A percentile compares a stretch with the other conserved stretches of the same genome.
These are phyloP conservation scores for Heliconius hermathena DNA, from an alignment of 1,140 invertebrate genomes.

Conservation along the genomic window DNA sequence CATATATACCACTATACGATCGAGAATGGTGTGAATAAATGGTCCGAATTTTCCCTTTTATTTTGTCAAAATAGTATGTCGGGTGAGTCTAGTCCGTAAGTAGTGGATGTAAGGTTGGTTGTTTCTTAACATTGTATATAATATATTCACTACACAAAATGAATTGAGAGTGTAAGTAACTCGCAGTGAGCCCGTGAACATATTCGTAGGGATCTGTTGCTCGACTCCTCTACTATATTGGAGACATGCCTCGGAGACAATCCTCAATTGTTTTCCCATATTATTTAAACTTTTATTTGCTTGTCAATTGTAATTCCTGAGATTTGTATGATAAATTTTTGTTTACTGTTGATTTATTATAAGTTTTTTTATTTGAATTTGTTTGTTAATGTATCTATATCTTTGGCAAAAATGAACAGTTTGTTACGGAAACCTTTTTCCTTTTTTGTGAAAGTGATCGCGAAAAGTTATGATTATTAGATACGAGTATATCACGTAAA, in stretches of 20 bases:
- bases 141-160: constrained; percentile 81
- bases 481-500: too few relatives aligned
- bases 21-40: constrained; percentile 52
- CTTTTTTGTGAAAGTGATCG: too few relatives aligned
- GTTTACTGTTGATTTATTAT: not conserved
- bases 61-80: constrained; percentile 52
- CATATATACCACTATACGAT: constrained; percentile 49
- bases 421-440: too few relatives aligned
- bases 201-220: constrained; percentile 72
- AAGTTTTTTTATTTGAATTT: not conserved
- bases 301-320: not conserved
- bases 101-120: constrained; percentile 53
- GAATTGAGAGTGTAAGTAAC: constrained; percentile 81
- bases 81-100: constrained; percentile 56
- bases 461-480: too few relatives aligned
- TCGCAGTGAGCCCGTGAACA: constrained; percentile 78
- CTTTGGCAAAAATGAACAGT: too few relatives aligned
- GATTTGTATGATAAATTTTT: not conserved
- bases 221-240: constrained; percentile 70
- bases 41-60: constrained; percentile 55
- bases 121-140: constrained; percentile 59
- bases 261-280: constrained; percentile 43
- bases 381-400: not conserved
- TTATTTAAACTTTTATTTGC: not conserved
- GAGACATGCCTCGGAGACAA: constrained; percentile 52